Conservation (phyloP, 2,113 vertebrate genomes). For the Buteo buteo region DNA sequence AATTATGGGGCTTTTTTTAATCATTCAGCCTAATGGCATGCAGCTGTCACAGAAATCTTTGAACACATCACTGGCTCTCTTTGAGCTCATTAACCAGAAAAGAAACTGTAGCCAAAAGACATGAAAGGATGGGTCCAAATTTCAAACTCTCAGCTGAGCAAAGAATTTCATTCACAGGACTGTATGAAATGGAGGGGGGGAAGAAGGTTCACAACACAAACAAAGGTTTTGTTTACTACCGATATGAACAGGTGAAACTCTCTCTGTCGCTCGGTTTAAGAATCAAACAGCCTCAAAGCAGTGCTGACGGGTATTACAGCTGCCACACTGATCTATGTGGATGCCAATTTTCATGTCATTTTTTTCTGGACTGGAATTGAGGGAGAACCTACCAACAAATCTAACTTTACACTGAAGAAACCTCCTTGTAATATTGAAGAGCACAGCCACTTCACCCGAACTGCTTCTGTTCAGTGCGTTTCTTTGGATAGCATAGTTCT, state of each 20-base stretch:
- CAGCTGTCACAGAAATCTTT: conserved; percentile 47
- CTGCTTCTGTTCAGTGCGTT: not conserved
- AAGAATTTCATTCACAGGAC: not conserved
- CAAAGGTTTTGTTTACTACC: not conserved
- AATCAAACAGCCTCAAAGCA: not conserved
- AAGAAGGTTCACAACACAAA: not conserved
- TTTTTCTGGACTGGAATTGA: not conserved
- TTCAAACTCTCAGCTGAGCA: conserved; percentile 18
- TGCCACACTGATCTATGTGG: not conserved
- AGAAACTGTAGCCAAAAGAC: conserved; percentile 22
- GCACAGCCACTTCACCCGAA: not conserved
- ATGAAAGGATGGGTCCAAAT: conserved; percentile 27
- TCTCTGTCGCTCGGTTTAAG: accelerated
- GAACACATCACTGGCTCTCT: conserved; percentile 18
- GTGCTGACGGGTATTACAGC: not conserved
- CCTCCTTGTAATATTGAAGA: not conserved
- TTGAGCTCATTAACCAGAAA: conserved; percentile 38
- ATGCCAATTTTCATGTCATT: not conserved
- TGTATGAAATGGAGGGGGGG: not conserved
- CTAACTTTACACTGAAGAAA: not conserved
- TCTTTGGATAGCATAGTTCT: not conserved
- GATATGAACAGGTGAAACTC: not conserved
- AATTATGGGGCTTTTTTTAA: not conserved
- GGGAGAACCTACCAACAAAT: not conserved
- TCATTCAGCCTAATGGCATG: conserved; percentile 16